Evolutionary conservation across 1,140 invertebrate species (phyloP), one percentile per base, ranked within the genome.

Genomic region (Rhagoletis pomonella): DNA sequence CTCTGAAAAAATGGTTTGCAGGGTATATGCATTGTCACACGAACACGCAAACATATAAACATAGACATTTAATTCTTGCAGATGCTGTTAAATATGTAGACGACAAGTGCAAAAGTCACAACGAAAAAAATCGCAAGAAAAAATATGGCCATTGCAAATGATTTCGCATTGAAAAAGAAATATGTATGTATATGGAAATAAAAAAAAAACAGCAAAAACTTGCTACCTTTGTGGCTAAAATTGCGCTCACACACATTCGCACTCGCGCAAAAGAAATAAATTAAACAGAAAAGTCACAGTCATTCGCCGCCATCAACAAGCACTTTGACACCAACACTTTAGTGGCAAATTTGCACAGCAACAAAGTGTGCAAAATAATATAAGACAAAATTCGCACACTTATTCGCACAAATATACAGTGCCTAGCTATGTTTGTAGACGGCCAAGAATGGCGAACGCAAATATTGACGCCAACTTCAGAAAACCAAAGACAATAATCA

Each of bases 301-400:
- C 47, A 55, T 81, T 9, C 73, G 47, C 73, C 64, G 19, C 64
- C 64, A 7, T 69, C 29, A 42, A 42, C 39, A 17, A 0, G 39
- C 67, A 73, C 42, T 73, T 73, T 73, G 67, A n/a, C 67, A 73
- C 67, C 67, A 73, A 81, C 73, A 81, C 73, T 81, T 81, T 77
- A 47, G 47, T 81, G 73, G 73, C 73, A 55, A 81, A 81, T 81
- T 81, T 81, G 73, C 47, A 55, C 47, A 81, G 47, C 44, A 81
- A 81, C 73, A 81, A 81, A 12, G 47, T 58, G 19, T 58, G 47
- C 47, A 81, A 81, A 81, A 55, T n/a, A 58, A 55, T 14, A 77
- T n/a, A 50, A 19, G 6, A 73, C 42, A 73, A 47, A 47, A 29
- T 29, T 0, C 29, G n/a, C 47, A 19, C 0, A 67, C 64, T 29